Evolutionary conservation across 2,888 invertebrate genomes (phyloP).

Genomic region (Aphelenchoides bicaudatus): DNA sequence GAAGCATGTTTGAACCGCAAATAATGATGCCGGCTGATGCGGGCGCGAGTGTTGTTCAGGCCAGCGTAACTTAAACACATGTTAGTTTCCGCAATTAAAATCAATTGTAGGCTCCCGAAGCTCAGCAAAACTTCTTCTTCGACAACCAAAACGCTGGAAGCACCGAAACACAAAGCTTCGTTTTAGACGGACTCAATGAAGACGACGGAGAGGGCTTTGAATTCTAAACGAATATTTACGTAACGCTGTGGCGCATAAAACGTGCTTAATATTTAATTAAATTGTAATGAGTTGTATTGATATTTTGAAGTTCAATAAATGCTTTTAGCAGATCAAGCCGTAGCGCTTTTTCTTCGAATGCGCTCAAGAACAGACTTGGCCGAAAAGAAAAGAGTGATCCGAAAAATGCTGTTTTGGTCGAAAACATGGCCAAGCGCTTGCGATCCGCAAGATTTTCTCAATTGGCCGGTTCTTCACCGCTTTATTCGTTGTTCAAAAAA

Average conservation of each 20-base stretch:
- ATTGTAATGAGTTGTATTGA: no score
- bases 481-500: background rate
- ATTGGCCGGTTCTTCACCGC: constrained; percentile 2
- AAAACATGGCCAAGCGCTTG: background rate
- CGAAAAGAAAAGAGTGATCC: background rate
- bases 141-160: background rate
- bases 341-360: no score
- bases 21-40: background rate
- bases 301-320: no score
- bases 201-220: no score
- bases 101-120: background rate
- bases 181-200: no score
- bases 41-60: background rate
- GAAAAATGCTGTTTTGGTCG: background rate
- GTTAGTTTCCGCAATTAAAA: background rate
- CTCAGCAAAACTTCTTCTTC: no score
- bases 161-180: background rate
- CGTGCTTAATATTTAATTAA: no score
- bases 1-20: background rate
- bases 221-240: no score
- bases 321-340: no score
- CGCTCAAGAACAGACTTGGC: no score
- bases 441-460: no score
- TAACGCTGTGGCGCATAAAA: no score
- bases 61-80: background rate